These are phyloP conservation scores for Liparis tanakae DNA, from an alignment of 2,797 vertebrate genomes.

Conservation along the genomic window DNA sequence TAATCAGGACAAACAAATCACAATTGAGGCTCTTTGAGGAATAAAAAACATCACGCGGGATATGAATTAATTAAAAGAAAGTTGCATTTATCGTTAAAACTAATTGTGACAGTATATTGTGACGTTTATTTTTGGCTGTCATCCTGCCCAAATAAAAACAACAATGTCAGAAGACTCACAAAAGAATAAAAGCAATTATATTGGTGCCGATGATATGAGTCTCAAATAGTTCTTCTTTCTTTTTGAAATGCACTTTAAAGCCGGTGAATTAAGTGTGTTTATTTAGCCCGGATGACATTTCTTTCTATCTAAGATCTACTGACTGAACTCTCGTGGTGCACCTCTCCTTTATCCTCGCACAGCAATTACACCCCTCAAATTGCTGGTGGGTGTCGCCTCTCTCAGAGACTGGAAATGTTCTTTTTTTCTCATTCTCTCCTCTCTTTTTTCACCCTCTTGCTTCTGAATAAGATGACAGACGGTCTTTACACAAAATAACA, in stretches of 20 bases:
- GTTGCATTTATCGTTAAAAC: not conserved
- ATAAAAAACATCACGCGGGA: not conserved
- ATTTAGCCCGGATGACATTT: constrained; percentile 61
- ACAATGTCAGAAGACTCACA: not conserved
- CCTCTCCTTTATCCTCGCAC: constrained; percentile 83
- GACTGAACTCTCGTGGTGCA: constrained; percentile 87
- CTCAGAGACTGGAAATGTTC: constrained; percentile 88
- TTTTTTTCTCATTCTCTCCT: constrained; percentile 64
- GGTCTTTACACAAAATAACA: constrained; percentile 97
- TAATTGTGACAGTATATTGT: not conserved
- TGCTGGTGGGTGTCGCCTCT: constrained; percentile 92
- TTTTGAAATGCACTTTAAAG: constrained; percentile 19
- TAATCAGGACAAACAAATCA: not conserved
- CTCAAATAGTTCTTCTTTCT: constrained; percentile 17
- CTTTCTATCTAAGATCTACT: constrained; percentile 77
- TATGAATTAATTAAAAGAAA: not conserved
- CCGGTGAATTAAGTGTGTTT: constrained; percentile 60
- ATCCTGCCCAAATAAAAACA: not conserved
- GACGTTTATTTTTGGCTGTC: not conserved
- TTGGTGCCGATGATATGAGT: constrained; percentile 14
- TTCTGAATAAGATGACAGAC: constrained; percentile 93
- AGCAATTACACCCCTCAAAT: constrained; percentile 96
- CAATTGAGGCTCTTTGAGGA: not conserved
- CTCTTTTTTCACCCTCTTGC: constrained; percentile 54
- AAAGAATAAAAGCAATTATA: constrained; percentile 5